Percentiles rank a stretch among this genome's conserved stretches.
Evolutionary conservation across 1,140 invertebrate genomes (phyloP).

Genomic region (Habropoda laboriosa): DNA sequence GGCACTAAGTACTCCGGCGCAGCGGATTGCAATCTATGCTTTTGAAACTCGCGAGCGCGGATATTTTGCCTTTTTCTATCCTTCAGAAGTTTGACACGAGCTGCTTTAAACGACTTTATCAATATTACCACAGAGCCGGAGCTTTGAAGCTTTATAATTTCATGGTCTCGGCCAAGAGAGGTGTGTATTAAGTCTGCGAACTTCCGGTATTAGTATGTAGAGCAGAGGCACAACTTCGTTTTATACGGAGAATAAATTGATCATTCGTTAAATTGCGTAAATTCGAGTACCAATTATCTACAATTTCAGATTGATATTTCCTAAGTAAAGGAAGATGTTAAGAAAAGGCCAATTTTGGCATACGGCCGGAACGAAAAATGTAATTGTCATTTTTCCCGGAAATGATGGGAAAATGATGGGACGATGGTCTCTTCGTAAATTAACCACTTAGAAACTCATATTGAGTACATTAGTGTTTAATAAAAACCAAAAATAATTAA

Average conservation of each 20-base stretch:
- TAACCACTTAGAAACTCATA: too few relatives aligned
- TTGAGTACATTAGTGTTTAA: too few relatives aligned
- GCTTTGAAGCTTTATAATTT: background rate
- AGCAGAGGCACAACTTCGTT: background rate
- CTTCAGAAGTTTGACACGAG: constrained; percentile 18
- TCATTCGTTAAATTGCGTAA: background rate
- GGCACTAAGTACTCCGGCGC: constrained; percentile 1
- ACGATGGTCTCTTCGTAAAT: too few relatives aligned
- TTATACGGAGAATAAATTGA: background rate
- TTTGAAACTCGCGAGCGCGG: background rate
- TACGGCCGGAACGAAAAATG: too few relatives aligned
- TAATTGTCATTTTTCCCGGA: too few relatives aligned
- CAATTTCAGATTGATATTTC: too few relatives aligned
- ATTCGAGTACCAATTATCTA: background rate
- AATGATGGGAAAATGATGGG: too few relatives aligned
- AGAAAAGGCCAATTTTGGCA: too few relatives aligned
- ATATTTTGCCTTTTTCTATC: constrained; percentile 16
- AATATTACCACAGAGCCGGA: constrained; percentile 3
- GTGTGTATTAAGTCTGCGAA: background rate
- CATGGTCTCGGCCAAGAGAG: background rate
- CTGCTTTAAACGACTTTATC: constrained; percentile 31
- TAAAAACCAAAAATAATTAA: too few relatives aligned
- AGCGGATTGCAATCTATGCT: background rate
- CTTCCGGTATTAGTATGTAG: background rate
- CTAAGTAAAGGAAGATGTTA: too few relatives aligned